These are phyloP conservation scores for Crotalus helleri DNA, from an alignment of 2,113 vertebrate genomes.

Conservation along the genomic window DNA sequence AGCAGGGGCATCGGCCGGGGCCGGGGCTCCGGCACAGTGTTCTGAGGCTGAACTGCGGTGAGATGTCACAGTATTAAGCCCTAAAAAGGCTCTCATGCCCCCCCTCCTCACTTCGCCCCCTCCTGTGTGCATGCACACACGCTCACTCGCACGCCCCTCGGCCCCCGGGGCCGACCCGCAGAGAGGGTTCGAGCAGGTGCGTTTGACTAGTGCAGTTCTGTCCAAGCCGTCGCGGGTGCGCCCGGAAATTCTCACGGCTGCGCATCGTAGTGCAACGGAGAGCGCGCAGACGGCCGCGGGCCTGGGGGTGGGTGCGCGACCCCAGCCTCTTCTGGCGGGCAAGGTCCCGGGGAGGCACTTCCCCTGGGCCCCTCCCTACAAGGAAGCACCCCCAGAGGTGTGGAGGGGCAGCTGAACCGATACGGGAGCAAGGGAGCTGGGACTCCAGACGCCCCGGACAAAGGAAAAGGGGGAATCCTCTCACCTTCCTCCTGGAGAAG, in stretches of 20 bases:
- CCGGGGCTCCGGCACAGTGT: slow-evolving; percentile 47
- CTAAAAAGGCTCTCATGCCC: slow-evolving; percentile 55
- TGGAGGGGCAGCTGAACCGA: background rate
- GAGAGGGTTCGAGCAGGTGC: slow-evolving; percentile 43
- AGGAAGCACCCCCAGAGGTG: slow-evolving; percentile 4
- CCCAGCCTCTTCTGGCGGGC: background rate
- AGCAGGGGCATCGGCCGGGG: slow-evolving; percentile 48
- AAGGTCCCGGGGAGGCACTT: background rate
- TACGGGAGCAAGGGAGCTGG: too few species aligned
- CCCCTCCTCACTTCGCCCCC: slow-evolving; percentile 44
- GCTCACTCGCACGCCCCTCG: slow-evolving; percentile 45
- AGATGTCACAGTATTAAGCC: slow-evolving; percentile 73
- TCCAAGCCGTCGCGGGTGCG: slow-evolving; percentile 34
- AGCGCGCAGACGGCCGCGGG: slow-evolving; percentile 22
- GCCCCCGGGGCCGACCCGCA: slow-evolving; percentile 23
- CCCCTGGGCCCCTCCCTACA: slow-evolving; percentile 34
- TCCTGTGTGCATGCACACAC: slow-evolving; percentile 42
- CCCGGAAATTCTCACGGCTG: slow-evolving; percentile 30
- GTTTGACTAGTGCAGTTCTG: slow-evolving; percentile 33
- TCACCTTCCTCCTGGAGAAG: background rate
- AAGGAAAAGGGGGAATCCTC: background rate
- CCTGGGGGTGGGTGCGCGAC: background rate
- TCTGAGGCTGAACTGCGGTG: slow-evolving; percentile 64
- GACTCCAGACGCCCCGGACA: background rate
- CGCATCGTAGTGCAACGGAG: slow-evolving; percentile 45